These are phyloP conservation scores for Hyposmocoma kahamanoa DNA, from an alignment of 1,140 invertebrate species.

Conservation along the genomic window DNA sequence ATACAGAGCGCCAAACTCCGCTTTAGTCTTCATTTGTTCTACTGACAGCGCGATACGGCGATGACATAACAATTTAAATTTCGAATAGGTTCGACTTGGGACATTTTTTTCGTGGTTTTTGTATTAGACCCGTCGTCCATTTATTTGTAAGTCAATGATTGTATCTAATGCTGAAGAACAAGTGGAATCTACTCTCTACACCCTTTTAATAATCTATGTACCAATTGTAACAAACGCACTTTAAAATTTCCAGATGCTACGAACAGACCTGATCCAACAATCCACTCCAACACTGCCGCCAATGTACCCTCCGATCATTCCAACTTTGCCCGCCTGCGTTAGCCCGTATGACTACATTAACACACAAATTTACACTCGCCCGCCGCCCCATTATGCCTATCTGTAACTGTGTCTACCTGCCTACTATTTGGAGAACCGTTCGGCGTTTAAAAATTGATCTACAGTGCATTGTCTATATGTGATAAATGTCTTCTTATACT, in stretches of 20 bases:
- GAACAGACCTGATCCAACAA: conserved; percentile 30
- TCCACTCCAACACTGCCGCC: conserved; percentile 20
- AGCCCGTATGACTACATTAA: conserved; percentile 32
- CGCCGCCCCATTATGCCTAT: conserved; percentile 20
- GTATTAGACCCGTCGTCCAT: background rate
- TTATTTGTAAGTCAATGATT: background rate
- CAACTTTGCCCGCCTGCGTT: conserved; percentile 26
- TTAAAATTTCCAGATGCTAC: conserved; percentile 28
- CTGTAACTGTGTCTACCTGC: conserved; percentile 24
- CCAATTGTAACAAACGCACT: background rate
- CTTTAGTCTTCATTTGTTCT: too few relatives aligned
- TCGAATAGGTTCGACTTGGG: background rate
- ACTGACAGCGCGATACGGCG: too few relatives aligned
- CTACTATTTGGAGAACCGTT: conserved; percentile 15
- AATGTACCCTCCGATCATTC: conserved; percentile 26
- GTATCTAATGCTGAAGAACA: background rate
- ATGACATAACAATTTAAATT: too few relatives aligned
- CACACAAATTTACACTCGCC: conserved; percentile 20
- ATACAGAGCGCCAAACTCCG: too few relatives aligned
- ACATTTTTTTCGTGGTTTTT: background rate
- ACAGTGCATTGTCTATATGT: background rate
- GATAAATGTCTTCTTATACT: background rate
- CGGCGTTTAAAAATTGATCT: conserved; percentile 7
- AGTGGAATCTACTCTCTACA: background rate
- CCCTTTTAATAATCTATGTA: conserved; percentile 3